Percentiles rank a stretch among this genome's conserved stretches.
phyloP scores from a whole-genome alignment of 2,888 invertebrate species.

The Epicampocera succincta region DNA sequence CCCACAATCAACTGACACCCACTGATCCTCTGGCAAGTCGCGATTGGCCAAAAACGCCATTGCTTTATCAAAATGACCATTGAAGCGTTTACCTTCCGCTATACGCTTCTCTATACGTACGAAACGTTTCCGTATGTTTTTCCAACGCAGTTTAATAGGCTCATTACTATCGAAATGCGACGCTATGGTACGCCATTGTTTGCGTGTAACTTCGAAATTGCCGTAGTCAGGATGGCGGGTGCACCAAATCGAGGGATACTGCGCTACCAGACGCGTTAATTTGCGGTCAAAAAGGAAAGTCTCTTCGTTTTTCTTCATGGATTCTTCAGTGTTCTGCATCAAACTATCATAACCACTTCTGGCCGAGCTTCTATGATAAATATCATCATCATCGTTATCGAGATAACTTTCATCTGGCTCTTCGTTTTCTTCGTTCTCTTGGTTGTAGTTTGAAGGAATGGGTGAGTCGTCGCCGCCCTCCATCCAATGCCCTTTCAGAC shows the following conservation, averaged over 20 bases:
- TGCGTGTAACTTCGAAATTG: conserved; percentile 76
- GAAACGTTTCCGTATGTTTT: conserved; percentile 77
- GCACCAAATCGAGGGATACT: conserved; percentile 79
- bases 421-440: conserved; percentile 70
- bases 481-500: conserved; percentile 57
- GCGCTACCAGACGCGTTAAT: conserved; percentile 75
- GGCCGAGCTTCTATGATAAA: conserved; percentile 67
- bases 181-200: conserved; percentile 78
- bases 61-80: conserved; percentile 79
- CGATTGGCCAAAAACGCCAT: conserved; percentile 78
- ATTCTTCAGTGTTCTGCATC: conserved; percentile 75
- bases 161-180: conserved; percentile 76
- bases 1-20: conserved; percentile 76
- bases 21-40: conserved; percentile 74
- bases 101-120: conserved; percentile 75
- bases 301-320: conserved; percentile 77
- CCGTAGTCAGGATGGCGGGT: conserved; percentile 78
- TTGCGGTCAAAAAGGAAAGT: conserved; percentile 78
- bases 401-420: conserved; percentile 64
- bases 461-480: conserved; percentile 61
- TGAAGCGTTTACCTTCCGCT: conserved; percentile 77
- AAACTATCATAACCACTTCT: conserved; percentile 68
- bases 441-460: conserved; percentile 61
- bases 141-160: conserved; percentile 78
- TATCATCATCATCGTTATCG: conserved; percentile 63